phyloP scores from a whole-genome alignment of 2,113 vertebrate genomes.

The Hylia prasina region DNA sequence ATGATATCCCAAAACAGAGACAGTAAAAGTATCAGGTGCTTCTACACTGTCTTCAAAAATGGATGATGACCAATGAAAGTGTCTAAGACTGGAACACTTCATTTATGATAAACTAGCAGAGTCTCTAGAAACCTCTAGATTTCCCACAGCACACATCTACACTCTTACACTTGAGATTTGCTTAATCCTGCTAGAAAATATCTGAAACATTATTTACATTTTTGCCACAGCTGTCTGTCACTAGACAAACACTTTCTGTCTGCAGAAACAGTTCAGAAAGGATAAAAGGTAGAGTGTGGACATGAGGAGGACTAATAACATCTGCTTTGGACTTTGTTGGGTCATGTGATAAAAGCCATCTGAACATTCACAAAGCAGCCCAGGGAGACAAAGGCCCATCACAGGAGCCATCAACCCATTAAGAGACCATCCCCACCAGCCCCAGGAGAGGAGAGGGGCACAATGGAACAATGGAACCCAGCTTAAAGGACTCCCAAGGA shows the following conservation, averaged over 20 bases:
- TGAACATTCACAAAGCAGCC: background rate
- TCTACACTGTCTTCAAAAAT: background rate
- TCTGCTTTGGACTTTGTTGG: background rate
- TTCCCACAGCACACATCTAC: rapidly evolving
- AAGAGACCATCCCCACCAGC: background rate
- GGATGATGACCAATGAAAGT: background rate
- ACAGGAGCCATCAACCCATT: background rate
- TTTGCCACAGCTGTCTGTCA: background rate
- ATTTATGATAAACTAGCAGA: background rate
- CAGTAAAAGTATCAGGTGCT: background rate
- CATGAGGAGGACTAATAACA: background rate
- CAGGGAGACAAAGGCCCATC: background rate
- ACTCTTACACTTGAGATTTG: background rate
- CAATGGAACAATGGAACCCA: background rate
- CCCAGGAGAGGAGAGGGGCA: background rate
- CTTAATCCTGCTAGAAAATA: background rate
- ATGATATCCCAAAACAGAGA: background rate
- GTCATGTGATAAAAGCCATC: background rate
- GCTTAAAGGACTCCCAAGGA: background rate
- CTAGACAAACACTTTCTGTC: background rate
- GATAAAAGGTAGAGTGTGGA: background rate
- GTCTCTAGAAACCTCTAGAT: background rate
- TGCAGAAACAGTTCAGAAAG: background rate
- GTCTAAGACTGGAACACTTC: background rate
- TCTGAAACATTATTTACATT: background rate